Evolutionary conservation across 2,797 vertebrate genomes (phyloP), one percentile per base, ranked within the genome.

Genomic region (Lates japonicus): DNA sequence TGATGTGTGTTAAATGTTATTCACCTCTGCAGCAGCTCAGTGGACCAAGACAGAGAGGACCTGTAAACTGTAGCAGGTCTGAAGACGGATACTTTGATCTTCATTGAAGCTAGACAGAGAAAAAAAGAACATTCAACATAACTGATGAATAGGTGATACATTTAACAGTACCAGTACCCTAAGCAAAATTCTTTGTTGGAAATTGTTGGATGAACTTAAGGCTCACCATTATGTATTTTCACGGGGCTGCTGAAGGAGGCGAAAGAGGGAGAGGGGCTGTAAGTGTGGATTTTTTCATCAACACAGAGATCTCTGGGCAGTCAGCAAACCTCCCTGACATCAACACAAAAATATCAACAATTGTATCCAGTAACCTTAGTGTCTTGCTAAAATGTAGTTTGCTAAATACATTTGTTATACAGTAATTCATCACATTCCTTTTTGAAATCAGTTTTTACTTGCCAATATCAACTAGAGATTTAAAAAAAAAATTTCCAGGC

Each of bases 261-360:
- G n/a, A n/a, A n/a, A 96, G 31, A 99, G 94, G 37, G 97, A 97
- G 87, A 99, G 0, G 98, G 98, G 68, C 96, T 92, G 1, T 98
- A 99, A 33, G 97, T 98, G 90, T 99, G 98, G 97, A 98, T 83
- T 97, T 99, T 94, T 97, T 98, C 98, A 99, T 98, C 87, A 99
- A 92, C 80, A 97, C 87, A 78, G 96, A 97, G 68, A 99, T 95
- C 93, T 99, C 93, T 98, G 96, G 91, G 97, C 97, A 2, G 97
- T 97, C 89, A 98, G 96, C 87, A 99, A 1, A 99, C 94, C 92
- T 95, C 97, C 95, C 98, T 99, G 73, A 83, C 22, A 75, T 3
- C 25, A 83, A 83, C 22, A n/a, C 8, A 75, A 46, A 44, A 33
- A 3, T 0, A 55, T 33, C 46, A 44, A 13, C 7, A 42, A 14